Percentiles rank a stretch among this genome's conserved stretches.
Evolutionary conservation across 2,888 invertebrate species (phyloP).

Genomic region (Cremastobaeus sp.): DNA sequence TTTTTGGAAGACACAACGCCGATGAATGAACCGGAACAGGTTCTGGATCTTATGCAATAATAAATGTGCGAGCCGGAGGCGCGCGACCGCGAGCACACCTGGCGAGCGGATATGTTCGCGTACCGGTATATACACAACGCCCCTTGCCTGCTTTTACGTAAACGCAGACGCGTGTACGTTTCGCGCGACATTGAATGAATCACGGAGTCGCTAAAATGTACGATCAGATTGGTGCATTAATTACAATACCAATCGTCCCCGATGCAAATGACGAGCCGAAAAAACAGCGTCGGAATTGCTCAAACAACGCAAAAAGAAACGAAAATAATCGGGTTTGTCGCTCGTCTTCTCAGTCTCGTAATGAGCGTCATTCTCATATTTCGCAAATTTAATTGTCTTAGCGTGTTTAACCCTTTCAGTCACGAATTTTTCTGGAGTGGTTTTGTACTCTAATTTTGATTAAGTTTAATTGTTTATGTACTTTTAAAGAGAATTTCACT

Average conservation of each 20-base stretch:
- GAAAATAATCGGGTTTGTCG: slow-evolving; percentile 39
- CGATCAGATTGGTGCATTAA: slow-evolving; percentile 58
- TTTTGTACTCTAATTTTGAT: too few relatives aligned
- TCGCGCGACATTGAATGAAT: slow-evolving; percentile 55
- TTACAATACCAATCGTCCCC: slow-evolving; percentile 53
- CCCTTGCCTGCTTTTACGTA: slow-evolving; percentile 15
- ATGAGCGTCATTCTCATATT: slow-evolving; percentile 6
- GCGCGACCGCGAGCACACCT: slow-evolving; percentile 62
- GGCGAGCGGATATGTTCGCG: slow-evolving; percentile 39
- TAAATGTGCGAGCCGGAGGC: slow-evolving; percentile 69
- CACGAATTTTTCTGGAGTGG: too few relatives aligned
- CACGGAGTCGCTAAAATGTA: slow-evolving; percentile 56
- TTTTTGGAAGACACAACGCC: slow-evolving; percentile 32
- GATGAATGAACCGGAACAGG: slow-evolving; percentile 76
- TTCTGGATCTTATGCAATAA: slow-evolving; percentile 76
- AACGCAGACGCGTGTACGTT: slow-evolving; percentile 46
- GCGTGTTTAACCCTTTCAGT: too few relatives aligned
- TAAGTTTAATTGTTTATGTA: too few relatives aligned
- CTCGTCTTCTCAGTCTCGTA: slow-evolving; percentile 7
- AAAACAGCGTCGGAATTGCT: slow-evolving; percentile 44
- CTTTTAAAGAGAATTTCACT: too few relatives aligned
- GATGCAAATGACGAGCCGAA: slow-evolving; percentile 53
- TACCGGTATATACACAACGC: slow-evolving; percentile 15
- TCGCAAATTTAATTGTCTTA: too few relatives aligned
- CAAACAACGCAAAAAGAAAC: slow-evolving; percentile 31